Percentiles rank a stretch among this genome's conserved stretches.
Conservation (phyloP, 2,797 vertebrate species). For the Champsocephalus esox region DNA sequence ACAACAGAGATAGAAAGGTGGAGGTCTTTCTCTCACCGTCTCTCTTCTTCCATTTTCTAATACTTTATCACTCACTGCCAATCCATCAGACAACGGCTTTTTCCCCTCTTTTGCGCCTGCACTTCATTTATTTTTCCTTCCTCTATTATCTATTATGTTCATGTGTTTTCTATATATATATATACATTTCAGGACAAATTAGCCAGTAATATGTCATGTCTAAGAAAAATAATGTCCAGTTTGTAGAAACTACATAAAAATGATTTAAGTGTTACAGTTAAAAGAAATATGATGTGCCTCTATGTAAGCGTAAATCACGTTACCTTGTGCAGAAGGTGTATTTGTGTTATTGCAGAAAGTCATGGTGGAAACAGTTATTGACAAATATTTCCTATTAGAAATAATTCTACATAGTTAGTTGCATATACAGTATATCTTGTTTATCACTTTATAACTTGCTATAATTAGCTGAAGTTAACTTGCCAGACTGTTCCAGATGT, state of each 20-base stretch:
- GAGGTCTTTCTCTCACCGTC: slow-evolving; percentile 44
- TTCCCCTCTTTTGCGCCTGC: background rate
- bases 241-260: background rate
- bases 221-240: background rate
- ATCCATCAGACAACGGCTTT: slow-evolving; percentile 35
- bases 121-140: background rate
- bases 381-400: too few species aligned
- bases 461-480: too few species aligned
- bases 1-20: slow-evolving; percentile 74
- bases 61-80: slow-evolving; percentile 49
- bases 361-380: too few species aligned
- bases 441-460: too few species aligned
- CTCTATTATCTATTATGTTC: background rate
- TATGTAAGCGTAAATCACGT: too few species aligned
- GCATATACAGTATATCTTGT: too few species aligned
- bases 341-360: too few species aligned
- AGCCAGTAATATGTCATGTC: background rate
- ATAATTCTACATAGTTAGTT: too few species aligned
- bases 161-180: background rate
- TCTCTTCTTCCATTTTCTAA: slow-evolving; percentile 39
- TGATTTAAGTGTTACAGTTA: too few species aligned
- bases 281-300: too few species aligned
- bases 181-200: slow-evolving; percentile 24
- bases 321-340: too few species aligned
- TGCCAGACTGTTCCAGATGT: too few species aligned